These are phyloP conservation scores for Narcine bancroftii DNA, from an alignment of 2,113 vertebrate genomes.

Conservation along the genomic window DNA sequence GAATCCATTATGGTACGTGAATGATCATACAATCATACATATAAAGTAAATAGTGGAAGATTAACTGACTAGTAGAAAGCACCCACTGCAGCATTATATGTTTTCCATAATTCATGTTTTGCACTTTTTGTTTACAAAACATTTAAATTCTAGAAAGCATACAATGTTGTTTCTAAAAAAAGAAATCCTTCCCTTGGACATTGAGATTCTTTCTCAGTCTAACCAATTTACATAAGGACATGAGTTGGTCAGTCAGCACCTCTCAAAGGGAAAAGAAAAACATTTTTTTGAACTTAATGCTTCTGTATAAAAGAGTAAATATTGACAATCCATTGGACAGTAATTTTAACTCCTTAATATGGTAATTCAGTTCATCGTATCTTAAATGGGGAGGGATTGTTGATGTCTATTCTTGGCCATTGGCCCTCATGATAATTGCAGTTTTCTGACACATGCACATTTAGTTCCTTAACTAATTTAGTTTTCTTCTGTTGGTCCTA, in stretches of 20 bases:
- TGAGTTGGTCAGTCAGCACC: background rate
- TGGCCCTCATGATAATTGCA: background rate
- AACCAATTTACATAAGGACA: background rate
- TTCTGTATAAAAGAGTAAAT: background rate
- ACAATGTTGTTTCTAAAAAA: background rate
- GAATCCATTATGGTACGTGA: conserved; percentile 87
- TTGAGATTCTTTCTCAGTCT: background rate
- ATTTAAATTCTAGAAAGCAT: no score
- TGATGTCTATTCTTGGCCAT: background rate
- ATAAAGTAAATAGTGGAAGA: background rate
- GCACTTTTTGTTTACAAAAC: background rate
- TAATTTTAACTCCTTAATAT: background rate
- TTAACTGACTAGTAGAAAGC: background rate
- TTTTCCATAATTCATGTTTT: background rate
- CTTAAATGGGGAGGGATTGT: background rate
- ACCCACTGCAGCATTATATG: background rate
- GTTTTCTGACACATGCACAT: background rate
- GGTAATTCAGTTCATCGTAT: background rate
- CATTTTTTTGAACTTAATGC: background rate
- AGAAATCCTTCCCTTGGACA: background rate
- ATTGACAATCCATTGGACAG: background rate
- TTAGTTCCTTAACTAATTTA: background rate
- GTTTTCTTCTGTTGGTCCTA: conserved; percentile 49
- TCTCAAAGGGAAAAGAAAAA: background rate
- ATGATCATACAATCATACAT: background rate